These are phyloP conservation scores for Cyanoliseus patagonus DNA, from an alignment of 2,113 vertebrate genomes.

Conservation along the genomic window DNA sequence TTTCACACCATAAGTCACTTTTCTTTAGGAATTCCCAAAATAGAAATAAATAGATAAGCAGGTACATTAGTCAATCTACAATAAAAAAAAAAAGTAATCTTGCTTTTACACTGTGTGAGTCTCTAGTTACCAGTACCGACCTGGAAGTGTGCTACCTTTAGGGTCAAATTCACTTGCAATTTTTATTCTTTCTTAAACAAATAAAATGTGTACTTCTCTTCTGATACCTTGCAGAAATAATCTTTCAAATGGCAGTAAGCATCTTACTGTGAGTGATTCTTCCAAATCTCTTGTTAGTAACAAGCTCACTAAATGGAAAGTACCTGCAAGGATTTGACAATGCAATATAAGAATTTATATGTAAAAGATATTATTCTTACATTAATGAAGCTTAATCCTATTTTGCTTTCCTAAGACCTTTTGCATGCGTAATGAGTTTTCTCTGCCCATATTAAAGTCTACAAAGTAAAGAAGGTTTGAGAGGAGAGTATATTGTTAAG, in stretches of 20 bases:
- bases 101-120: background rate
- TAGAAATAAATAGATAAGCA: background rate
- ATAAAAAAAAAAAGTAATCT: background rate
- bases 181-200: background rate
- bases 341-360: background rate
- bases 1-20: background rate
- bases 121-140: background rate
- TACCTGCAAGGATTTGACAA: background rate
- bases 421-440: background rate
- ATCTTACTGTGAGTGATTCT: background rate
- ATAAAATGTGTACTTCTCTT: background rate
- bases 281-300: background rate
- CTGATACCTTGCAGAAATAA: background rate
- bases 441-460: background rate
- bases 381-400: background rate
- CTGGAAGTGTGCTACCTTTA: background rate
- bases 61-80: background rate
- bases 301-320: background rate
- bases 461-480: background rate
- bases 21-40: background rate
- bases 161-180: background rate
- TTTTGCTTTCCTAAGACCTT: background rate
- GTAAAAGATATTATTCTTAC: background rate
- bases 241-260: background rate
- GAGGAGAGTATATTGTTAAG: background rate